These are phyloP conservation scores for Mormyrus lacerda DNA, from an alignment of 2,113 vertebrate species.

Conservation along the genomic window DNA sequence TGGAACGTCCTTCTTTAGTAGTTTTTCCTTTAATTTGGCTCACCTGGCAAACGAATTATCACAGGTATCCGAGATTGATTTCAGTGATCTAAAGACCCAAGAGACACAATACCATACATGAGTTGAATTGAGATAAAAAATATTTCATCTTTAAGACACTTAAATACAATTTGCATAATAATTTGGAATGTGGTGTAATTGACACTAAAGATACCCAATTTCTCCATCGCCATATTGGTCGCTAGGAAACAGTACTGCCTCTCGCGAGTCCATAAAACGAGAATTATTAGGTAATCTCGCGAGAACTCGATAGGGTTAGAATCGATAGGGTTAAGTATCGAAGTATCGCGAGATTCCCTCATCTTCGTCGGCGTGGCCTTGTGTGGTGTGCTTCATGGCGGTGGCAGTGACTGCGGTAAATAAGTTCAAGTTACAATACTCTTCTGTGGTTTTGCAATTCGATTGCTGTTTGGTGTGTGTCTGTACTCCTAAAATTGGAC, in stretches of 20 bases:
- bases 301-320: not conserved
- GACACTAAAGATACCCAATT: not conserved
- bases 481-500: not conserved
- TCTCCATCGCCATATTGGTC: not conserved
- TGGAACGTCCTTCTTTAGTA: not conserved
- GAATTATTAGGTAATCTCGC: not conserved
- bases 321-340: not conserved
- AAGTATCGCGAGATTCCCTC: constrained; percentile 37
- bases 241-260: not conserved
- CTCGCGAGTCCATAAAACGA: constrained; percentile 9
- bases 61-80: constrained; percentile 14
- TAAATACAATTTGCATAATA: not conserved
- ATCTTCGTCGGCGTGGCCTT: constrained; percentile 41
- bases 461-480: not conserved
- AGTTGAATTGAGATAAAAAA: not conserved
- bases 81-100: not conserved
- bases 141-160: not conserved
- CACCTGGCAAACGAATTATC: not conserved
- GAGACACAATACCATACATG: not conserved
- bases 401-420: constrained; percentile 42
- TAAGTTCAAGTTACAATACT: constrained; percentile 2
- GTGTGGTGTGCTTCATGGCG: constrained; percentile 35
- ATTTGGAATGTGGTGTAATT: not conserved
- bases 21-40: constrained; percentile 20
- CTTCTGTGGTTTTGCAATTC: not conserved